Evolutionary conservation across 2,113 vertebrate genomes (phyloP).

Genomic region (Progne subis): DNA sequence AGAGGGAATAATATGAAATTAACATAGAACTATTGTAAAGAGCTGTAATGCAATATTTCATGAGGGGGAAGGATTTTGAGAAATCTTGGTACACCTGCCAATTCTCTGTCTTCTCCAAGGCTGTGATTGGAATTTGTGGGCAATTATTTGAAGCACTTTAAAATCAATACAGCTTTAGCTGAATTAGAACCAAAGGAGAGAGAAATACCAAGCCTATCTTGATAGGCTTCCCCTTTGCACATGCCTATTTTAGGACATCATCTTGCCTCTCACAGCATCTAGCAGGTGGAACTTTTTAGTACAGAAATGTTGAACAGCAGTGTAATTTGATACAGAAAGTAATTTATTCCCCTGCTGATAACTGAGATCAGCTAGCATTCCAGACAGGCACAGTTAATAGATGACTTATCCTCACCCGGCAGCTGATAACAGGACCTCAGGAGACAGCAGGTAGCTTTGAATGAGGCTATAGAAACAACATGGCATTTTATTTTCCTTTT

Average conservation of each 20-base stretch:
- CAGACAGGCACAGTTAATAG: slow-evolving; percentile 73
- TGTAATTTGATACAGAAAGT: slow-evolving; percentile 52
- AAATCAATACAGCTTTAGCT: not conserved
- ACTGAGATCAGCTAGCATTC: slow-evolving; percentile 73
- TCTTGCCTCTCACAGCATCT: not conserved
- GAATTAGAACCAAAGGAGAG: not conserved
- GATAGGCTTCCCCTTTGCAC: not conserved
- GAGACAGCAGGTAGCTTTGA: slow-evolving; percentile 60
- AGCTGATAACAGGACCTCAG: slow-evolving; percentile 59
- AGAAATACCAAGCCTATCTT: not conserved
- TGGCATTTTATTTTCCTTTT: slow-evolving; percentile 35
- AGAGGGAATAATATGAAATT: not conserved
- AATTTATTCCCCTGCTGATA: slow-evolving; percentile 75
- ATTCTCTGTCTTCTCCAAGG: not conserved
- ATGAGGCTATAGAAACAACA: slow-evolving; percentile 51
- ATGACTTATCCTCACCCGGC: slow-evolving; percentile 64
- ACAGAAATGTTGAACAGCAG: slow-evolving; percentile 38
- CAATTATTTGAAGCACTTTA: not conserved
- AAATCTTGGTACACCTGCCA: not conserved
- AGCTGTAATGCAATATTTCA: not conserved
- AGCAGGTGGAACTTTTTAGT: not conserved
- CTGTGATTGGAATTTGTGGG: not conserved
- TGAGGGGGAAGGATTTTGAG: not conserved
- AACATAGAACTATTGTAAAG: not conserved
- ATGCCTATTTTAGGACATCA: not conserved